These are phyloP conservation scores for Harpalus rubripes DNA, from an alignment of 2,888 invertebrate species.

Conservation along the genomic window DNA sequence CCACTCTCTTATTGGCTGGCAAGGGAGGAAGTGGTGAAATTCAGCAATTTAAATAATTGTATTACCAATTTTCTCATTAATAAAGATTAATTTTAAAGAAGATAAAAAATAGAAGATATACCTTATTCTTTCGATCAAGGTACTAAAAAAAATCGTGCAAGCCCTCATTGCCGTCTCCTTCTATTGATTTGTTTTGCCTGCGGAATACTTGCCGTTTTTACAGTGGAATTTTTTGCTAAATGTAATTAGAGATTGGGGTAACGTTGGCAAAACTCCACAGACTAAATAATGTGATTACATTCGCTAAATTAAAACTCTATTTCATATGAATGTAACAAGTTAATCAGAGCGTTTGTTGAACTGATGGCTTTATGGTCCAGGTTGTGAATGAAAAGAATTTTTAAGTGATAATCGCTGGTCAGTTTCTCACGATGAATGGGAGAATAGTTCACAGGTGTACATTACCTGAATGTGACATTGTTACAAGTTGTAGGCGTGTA, in stretches of 20 bases:
- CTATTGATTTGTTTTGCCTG: background rate
- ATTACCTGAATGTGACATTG: background rate
- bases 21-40: too few species aligned
- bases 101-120: too few species aligned
- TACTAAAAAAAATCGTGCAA: too few species aligned
- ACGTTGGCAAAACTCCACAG: background rate
- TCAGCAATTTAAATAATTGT: too few species aligned
- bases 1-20: too few species aligned
- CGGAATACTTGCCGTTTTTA: background rate
- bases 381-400: background rate
- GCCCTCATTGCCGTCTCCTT: background rate
- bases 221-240: background rate
- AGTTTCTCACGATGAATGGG: slow-evolving; percentile 1
- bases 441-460: background rate
- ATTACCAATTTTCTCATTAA: too few species aligned
- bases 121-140: too few species aligned
- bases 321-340: slow-evolving; percentile 6
- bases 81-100: too few species aligned
- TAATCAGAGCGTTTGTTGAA: background rate
- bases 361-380: background rate
- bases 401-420: background rate
- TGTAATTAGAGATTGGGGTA: background rate
- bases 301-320: background rate
- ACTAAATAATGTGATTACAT: background rate
- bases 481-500: background rate